Base-by-base conservation (phyloP, 1,140 invertebrate species). In the Conus betulinus region DNA sequence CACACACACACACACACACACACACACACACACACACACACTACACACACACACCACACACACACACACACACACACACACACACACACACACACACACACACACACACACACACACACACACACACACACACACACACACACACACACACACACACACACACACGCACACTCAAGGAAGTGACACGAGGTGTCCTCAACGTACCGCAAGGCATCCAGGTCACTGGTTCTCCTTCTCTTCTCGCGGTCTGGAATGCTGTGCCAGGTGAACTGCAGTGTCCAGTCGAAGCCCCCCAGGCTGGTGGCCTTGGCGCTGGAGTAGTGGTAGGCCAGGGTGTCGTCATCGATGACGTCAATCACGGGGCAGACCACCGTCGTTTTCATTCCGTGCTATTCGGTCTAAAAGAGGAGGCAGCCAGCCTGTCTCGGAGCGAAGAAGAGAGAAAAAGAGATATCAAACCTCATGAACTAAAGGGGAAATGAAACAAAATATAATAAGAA, bases 261-360 rank as follows among this genome's bases (percentile, higher is more conserved):
- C 99, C 95, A 96, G 82, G 94, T 95, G 90, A 95, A 95, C 78
- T 99, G 98, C 53, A 99, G 96, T 96, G 99, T 99, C 99, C 99
- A 99, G 96, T 99, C 98, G 95, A 99, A 99, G 84, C 98, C 98
- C 81, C 98, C 98, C 25, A 99, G 98, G 88, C 93, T 94, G 20
- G 93, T 94, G 25, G 91, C 85, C 60, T 91, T 91, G 20, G 94
- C 94, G 90, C 90, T 93, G 81, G 91, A 90, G 89, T 94, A 94
- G 85, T 99, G 99, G 92, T 99, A 99, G 95, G 97, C 97, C 95
- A 99, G 99, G 1, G 98, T 99, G 93, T 99, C 98, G 20, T 99
- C 97, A 95, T 99, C 99, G 82, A 99, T 99, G 15, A 99, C 98
- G 95, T 99, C 99, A 91, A 99, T 99, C 23, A 99, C 97, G 97